Evolutionary conservation across 2,797 vertebrate genomes (phyloP).

Genomic region (Clarias fuscus): DNA sequence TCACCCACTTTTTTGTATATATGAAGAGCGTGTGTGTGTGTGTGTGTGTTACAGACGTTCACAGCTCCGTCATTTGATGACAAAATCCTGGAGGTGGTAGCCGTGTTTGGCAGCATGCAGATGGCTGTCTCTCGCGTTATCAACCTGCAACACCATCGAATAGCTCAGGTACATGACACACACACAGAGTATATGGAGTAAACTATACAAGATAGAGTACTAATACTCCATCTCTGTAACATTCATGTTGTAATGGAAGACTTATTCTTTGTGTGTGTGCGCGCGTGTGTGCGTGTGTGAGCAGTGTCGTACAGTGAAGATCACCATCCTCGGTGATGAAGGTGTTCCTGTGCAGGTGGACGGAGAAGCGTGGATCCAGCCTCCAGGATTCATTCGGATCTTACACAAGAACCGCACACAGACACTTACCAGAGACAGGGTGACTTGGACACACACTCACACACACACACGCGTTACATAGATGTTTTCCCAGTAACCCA

Average conservation of each 20-base stretch:
- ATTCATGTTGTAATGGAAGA: not conserved
- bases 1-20: not conserved
- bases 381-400: slow-evolving; percentile 92
- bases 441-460: slow-evolving; percentile 57
- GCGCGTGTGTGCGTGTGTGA: not conserved
- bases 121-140: slow-evolving; percentile 97
- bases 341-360: slow-evolving; percentile 97
- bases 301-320: slow-evolving; percentile 94
- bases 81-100: slow-evolving; percentile 95
- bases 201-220: not conserved
- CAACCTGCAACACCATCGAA: slow-evolving; percentile 93
- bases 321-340: slow-evolving; percentile 93
- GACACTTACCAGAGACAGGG: slow-evolving; percentile 91
- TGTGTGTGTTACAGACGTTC: slow-evolving; percentile 79
- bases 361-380: slow-evolving; percentile 95
- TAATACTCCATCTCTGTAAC: not conserved
- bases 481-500: not conserved
- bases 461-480: not conserved
- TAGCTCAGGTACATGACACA: slow-evolving; percentile 84
- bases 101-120: slow-evolving; percentile 97
- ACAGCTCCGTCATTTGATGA: slow-evolving; percentile 94
- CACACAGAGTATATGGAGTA: not conserved
- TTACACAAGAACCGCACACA: slow-evolving; percentile 95
- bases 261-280: not conserved
- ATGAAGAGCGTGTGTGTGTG: not conserved